Base-by-base conservation (phyloP, 2,797 vertebrate species). In the Lates japonicus region DNA sequence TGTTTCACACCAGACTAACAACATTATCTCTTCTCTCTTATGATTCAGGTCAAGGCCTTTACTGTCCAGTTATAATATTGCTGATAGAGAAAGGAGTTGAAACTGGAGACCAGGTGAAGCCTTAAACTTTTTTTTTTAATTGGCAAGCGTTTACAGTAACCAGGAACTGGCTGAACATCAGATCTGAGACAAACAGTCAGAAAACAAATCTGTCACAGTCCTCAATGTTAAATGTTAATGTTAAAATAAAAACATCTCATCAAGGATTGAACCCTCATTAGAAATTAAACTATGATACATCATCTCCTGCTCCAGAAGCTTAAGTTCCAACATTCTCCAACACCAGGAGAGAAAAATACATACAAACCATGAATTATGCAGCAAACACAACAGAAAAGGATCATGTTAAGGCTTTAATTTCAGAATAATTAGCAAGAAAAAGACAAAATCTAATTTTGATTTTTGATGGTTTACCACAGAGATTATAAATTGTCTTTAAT, bases 71-170 rank as follows among this genome's bases (percentile, higher is more conserved):
- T 54, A 25, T 2, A 29, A 29, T 29, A 7, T 35, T 4, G 8
- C 25, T 9, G n/a, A 13, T 13, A 25, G 19, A 61, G 31, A 17
- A 57, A 52, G 20, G 8, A 25, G 4, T 16, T 8, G 11, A 37
- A 22, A n/a, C 37, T 17, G 39, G 57, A 5, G 11, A 58, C 13
- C 4, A 37, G 12, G 25, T 54, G 51, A 59, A 69, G 67, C 31
- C 14, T 54, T 70, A 9, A 70, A 58, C 51, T 7, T 70, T 60
- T 49, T 86, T 87, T 82, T 29, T 29, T 29, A 29, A 85, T 77
- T 84, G 64, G 44, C 13, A 66, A 74, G 63, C n/a, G 2, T 25
- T 61, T 59, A 70, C 76, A 77, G 44, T 14, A 72, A 39, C 22
- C 57, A 57, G 14, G n/a, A 14, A 5, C 13, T 42, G 41, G 25